Conservation (phyloP, 2,888 invertebrate species). For the Perizoma affinitatum region DNA sequence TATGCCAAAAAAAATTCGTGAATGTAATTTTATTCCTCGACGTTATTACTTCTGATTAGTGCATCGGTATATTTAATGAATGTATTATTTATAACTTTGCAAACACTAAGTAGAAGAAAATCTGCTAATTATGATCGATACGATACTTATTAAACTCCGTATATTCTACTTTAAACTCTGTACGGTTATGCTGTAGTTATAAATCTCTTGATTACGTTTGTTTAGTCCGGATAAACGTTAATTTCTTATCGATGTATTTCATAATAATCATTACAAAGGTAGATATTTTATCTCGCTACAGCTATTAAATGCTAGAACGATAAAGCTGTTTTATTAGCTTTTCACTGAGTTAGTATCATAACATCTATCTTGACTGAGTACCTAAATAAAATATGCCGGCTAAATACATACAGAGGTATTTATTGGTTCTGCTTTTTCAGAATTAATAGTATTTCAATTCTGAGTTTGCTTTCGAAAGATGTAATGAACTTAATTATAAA, state of each 20-base stretch:
- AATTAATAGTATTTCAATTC: neutral
- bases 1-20: no score
- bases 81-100: no score
- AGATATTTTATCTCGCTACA: constrained; percentile 12
- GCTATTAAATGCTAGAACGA: constrained; percentile 7
- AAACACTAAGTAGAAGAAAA: no score
- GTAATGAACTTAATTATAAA: constrained; percentile 3
- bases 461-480: neutral
- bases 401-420: neutral
- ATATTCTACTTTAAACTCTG: constrained; percentile 15
- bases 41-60: no score
- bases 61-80: no score
- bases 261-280: constrained; percentile 31
- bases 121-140: no score
- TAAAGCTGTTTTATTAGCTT: constrained; percentile 8
- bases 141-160: constrained; percentile 1
- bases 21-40: no score
- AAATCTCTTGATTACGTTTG: constrained; percentile 40
- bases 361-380: neutral
- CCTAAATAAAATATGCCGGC: constrained; percentile 1
- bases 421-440: constrained; percentile 3
- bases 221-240: constrained; percentile 33
- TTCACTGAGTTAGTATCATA: constrained; percentile 9
- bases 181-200: constrained; percentile 15
- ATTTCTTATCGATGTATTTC: constrained; percentile 37